Conservation (phyloP, 2,888 invertebrate genomes). For the Leptinotarsa peninsularis region DNA sequence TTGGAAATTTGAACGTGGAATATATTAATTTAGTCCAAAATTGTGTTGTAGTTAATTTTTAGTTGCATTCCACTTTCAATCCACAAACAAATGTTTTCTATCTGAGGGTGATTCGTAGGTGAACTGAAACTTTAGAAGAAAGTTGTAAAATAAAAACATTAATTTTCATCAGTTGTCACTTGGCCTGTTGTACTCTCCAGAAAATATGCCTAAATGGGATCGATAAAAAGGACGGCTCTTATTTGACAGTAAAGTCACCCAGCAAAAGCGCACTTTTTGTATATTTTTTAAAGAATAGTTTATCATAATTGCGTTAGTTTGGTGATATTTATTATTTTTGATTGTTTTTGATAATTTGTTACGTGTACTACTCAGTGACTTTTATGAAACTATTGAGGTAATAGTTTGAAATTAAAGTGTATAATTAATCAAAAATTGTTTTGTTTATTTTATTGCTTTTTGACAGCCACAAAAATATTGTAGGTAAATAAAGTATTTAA, state of each 20-base stretch:
- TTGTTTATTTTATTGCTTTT: conserved; percentile 57
- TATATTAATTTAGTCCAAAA: no score
- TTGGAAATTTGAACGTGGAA: no score
- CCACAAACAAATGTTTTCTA: no score
- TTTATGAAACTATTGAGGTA: conserved; percentile 31
- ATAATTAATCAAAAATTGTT: conserved; percentile 49
- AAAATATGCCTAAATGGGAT: conserved; percentile 1
- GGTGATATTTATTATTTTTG: conserved; percentile 52
- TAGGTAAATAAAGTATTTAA: conserved; percentile 19
- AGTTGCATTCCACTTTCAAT: no score
- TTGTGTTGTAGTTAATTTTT: no score
- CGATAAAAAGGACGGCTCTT: conserved; percentile 21
- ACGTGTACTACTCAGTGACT: not conserved
- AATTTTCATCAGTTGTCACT: no score
- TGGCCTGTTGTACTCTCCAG: no score
- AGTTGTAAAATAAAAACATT: no score
- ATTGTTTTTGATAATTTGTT: not conserved
- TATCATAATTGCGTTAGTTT: not conserved
- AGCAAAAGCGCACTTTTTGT: conserved; percentile 62
- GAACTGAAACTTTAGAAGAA: no score
- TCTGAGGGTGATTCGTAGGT: no score
- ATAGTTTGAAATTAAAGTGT: conserved; percentile 39
- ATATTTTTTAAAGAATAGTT: conserved; percentile 58
- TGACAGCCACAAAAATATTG: conserved; percentile 30
- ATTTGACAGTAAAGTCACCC: conserved; percentile 48